These are phyloP conservation scores for Clarias magur DNA, from an alignment of 2,113 vertebrate genomes.

Conservation along the genomic window DNA sequence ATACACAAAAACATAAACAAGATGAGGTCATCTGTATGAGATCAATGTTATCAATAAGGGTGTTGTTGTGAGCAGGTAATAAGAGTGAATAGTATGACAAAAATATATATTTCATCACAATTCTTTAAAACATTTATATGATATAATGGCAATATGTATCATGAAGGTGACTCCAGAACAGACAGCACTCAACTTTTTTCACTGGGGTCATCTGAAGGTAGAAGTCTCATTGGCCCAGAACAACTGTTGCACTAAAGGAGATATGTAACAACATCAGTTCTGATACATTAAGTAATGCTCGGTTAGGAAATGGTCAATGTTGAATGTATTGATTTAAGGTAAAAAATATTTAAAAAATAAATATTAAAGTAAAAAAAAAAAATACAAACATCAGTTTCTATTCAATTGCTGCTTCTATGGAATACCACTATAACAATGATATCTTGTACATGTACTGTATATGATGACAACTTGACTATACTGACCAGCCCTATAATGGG, in stretches of 20 bases:
- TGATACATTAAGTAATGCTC: too few relatives aligned
- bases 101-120: background rate
- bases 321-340: too few relatives aligned
- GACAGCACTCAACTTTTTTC: too few relatives aligned
- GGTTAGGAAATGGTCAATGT: too few relatives aligned
- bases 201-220: too few relatives aligned
- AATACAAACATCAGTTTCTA: background rate
- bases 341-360: too few relatives aligned
- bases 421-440: background rate
- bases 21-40: background rate
- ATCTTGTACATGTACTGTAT: background rate
- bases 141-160: background rate
- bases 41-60: background rate
- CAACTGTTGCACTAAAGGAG: too few relatives aligned
- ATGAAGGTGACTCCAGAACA: background rate
- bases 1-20: background rate
- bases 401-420: background rate
- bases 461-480: background rate
- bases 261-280: too few relatives aligned
- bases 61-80: background rate
- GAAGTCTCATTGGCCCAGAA: too few relatives aligned
- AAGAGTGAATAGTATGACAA: background rate
- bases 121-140: background rate
- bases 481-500: background rate
- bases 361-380: too few relatives aligned